These are phyloP conservation scores for Eustalomyia histrio DNA, from an alignment of 2,888 invertebrate species.

Conservation along the genomic window DNA sequence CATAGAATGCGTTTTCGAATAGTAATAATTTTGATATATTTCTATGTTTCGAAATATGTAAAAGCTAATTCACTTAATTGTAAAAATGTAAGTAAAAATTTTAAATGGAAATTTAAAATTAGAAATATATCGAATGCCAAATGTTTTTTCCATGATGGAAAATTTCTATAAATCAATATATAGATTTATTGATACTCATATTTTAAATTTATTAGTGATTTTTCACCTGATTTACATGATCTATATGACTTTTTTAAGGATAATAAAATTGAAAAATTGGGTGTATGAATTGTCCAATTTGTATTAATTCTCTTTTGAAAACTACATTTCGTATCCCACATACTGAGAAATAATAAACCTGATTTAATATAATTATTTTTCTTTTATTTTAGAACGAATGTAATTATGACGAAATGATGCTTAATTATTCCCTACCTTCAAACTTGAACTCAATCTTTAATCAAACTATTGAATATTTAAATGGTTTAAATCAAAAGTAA, in stretches of 20 bases:
- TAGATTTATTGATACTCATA: too few species aligned
- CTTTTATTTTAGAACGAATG: constrained; percentile 3
- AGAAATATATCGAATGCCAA: too few species aligned
- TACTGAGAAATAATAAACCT: neutral
- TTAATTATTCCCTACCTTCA: neutral
- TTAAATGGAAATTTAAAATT: too few species aligned
- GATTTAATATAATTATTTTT: neutral
- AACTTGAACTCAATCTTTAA: neutral
- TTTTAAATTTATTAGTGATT: too few species aligned
- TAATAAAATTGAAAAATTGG: too few species aligned
- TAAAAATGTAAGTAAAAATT: neutral
- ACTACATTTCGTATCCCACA: too few species aligned
- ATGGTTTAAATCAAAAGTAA: constrained; percentile 28
- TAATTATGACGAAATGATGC: neutral
- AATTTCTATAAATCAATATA: too few species aligned
- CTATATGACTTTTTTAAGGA: too few species aligned
- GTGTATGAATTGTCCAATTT: too few species aligned
- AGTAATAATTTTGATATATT: neutral
- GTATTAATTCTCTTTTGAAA: too few species aligned
- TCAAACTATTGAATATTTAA: constrained; percentile 10
- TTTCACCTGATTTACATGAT: too few species aligned
- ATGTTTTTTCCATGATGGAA: too few species aligned
- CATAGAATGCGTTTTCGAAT: neutral
- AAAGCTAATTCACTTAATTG: neutral
- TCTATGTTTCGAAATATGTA: neutral